Conservation (phyloP, 2,888 invertebrate genomes). For the Nephrocerus scutellatus region DNA sequence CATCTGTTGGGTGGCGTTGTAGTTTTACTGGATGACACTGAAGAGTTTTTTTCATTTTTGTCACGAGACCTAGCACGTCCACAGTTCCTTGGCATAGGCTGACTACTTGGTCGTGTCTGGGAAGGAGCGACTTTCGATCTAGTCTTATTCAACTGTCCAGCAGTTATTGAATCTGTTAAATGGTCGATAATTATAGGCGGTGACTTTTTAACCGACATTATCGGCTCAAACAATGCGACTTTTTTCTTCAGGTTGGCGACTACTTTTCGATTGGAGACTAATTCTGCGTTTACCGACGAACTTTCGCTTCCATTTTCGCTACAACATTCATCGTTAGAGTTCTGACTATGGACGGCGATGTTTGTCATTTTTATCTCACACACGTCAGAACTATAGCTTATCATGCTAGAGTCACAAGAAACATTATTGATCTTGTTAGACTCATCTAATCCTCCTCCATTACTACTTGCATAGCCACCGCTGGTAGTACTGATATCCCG, state of each 20-base stretch:
- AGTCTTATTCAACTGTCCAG: constrained; percentile 30
- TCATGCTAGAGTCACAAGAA: constrained; percentile 71
- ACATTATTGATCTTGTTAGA: constrained; percentile 49
- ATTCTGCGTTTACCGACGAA: constrained; percentile 55
- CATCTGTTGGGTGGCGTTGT: constrained; percentile 37
- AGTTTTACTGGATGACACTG: constrained; percentile 49
- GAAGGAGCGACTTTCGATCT: constrained; percentile 49
- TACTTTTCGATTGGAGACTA: constrained; percentile 14
- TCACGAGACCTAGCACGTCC: constrained; percentile 58
- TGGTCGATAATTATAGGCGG: constrained; percentile 7
- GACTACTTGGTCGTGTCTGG: constrained; percentile 49
- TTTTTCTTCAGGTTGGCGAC: constrained; percentile 52
- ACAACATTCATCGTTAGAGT: constrained; percentile 46
- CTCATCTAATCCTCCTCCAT: constrained; percentile 49
- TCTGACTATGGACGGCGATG: too few species aligned
- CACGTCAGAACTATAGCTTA: constrained; percentile 66
- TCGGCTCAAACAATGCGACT: constrained; percentile 52
- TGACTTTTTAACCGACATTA: constrained; percentile 14
- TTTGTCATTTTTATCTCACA: constrained; percentile 46
- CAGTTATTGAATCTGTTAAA: constrained; percentile 10
- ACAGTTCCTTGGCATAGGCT: constrained; percentile 51
- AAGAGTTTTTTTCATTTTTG: constrained; percentile 51
- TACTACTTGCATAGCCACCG: constrained; percentile 60
- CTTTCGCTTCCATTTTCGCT: constrained; percentile 73
- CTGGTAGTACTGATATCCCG: constrained; percentile 55